phyloP scores from a whole-genome alignment of 2,113 vertebrate genomes.

The Struthidea cinerea region DNA sequence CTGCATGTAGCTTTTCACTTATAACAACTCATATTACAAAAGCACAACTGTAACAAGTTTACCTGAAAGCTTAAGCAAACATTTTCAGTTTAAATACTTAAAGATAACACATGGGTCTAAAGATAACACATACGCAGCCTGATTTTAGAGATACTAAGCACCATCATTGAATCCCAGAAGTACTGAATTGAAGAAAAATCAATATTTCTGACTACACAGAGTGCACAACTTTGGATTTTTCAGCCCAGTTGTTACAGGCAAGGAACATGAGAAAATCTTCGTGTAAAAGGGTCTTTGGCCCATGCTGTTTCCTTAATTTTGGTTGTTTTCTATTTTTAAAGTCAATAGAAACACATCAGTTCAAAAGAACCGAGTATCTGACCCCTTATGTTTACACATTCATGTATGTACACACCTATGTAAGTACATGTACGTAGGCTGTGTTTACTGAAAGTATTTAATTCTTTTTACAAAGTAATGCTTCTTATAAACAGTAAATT shows the following conservation, averaged over 20 bases:
- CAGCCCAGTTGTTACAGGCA: not conserved
- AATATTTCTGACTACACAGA: not conserved
- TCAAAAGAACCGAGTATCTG: not conserved
- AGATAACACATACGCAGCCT: not conserved
- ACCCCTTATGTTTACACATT: not conserved
- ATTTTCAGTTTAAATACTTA: not conserved
- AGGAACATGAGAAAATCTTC: not conserved
- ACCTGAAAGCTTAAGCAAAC: not conserved
- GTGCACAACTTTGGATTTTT: not conserved
- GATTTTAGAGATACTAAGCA: not conserved
- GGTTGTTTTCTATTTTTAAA: not conserved
- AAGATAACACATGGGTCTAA: not conserved
- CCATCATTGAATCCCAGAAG: not conserved
- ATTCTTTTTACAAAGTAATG: not conserved
- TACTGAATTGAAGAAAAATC: not conserved
- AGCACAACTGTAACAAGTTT: not conserved
- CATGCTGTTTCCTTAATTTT: not conserved
- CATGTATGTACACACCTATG: not conserved
- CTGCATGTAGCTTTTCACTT: not conserved
- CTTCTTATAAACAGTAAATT: not conserved
- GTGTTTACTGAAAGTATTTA: not conserved
- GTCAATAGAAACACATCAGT: not conserved
- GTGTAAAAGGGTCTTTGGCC: not conserved
- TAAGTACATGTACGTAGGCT: accelerated
- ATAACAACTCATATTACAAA: not conserved